phyloP scores from a whole-genome alignment of 2,113 vertebrate genomes.

The Probosciger aterrimus region DNA sequence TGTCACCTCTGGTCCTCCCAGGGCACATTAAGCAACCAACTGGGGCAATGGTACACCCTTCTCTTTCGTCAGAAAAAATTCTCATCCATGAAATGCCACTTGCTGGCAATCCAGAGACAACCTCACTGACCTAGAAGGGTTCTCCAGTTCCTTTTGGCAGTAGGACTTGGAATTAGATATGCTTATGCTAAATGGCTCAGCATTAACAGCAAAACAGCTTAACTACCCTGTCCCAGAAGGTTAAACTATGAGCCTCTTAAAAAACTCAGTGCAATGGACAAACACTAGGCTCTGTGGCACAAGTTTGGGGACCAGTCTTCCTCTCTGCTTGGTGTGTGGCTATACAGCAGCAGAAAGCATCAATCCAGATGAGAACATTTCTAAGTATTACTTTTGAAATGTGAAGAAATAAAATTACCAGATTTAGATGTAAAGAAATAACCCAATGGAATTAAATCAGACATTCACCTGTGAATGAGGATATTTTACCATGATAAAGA shows the following conservation, averaged over 20 bases:
- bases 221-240: slow-evolving; percentile 7
- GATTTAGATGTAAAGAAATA: neutral
- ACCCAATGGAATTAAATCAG: neutral
- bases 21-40: neutral
- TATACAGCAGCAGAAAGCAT: neutral
- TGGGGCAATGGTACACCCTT: neutral
- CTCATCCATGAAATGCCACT: neutral
- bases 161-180: neutral
- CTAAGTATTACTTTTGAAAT: neutral
- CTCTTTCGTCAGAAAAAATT: neutral
- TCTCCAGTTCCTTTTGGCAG: slow-evolving; percentile 5
- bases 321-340: neutral
- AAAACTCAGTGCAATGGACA: neutral
- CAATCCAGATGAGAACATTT: neutral
- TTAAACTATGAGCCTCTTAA: slow-evolving; percentile 41
- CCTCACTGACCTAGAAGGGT: neutral
- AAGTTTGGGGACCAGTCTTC: neutral
- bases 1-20: neutral
- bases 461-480: neutral
- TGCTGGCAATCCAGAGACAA: neutral
- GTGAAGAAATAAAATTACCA: neutral
- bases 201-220: slow-evolving; percentile 31
- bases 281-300: neutral
- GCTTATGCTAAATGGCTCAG: slow-evolving; percentile 39
- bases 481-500: neutral